Base-by-base conservation (phyloP, 2,888 invertebrate species). In the Heliothis peltigera region DNA sequence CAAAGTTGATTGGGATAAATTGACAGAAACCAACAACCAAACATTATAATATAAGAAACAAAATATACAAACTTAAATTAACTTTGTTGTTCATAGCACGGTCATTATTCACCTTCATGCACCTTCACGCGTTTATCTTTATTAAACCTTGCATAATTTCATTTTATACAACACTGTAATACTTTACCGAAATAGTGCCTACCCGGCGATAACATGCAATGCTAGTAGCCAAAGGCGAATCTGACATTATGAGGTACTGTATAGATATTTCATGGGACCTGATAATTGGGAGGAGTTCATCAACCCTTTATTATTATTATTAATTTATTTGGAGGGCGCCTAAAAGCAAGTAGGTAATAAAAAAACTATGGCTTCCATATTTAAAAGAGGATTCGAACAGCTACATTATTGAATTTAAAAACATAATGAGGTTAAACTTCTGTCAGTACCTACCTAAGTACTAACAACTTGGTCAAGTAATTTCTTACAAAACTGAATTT, bases 81-180 rank as follows among this genome's bases (percentile, higher is more conserved):
- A 44, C 22, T 22, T 55, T 47, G 28, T 55, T 48, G 18, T 55
- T 70, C 51, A 69, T 48, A 55, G 55, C 53, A 52, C 52, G 55
- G 42, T 75, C 17, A 60, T 39, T 70, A 43, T 46, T 69, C 25
- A 55, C 46, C 51, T 52, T 59, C 28, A 5, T 15, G 32, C 60
- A 43, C 55, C 51, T 55, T 73, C 46, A 56, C 12, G 47, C 42
- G n/a, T 51, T 32, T 46, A 44, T 39, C n/a, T 54, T 49, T 44
- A 18, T 17, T 32, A 32, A 32, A 57, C 15, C 43, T 47, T 52
- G 70, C 44, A 18, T 51, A 62, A 53, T 42, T 56, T 49, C 12
- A 49, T 57, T 70, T 68, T 18, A 18, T 42, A 47, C 48, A 51
- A 69, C 28, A 43, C 1, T 46, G 48, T 44, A 17, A 12, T 48